phyloP scores from a whole-genome alignment of 30 jellyfish, hydroid and myxozoan species.

The Pseudorhiza aurosa region DNA sequence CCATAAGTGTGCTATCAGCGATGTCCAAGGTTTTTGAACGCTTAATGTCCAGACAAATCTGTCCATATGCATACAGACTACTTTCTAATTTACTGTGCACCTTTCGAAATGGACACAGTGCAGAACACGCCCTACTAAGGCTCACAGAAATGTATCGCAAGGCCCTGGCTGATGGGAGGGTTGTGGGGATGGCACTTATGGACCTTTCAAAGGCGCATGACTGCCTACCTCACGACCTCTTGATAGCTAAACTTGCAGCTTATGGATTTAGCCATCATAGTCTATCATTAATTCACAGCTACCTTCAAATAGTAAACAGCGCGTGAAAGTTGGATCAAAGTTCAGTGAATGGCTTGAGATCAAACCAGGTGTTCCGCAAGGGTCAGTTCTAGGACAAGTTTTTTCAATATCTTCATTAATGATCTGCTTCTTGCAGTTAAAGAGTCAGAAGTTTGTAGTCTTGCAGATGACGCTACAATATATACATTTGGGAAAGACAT shows the following conservation, averaged over 20 bases:
- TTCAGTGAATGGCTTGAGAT: conserved; percentile 51
- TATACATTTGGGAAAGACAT: not conserved
- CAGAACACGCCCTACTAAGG: conserved; percentile 4
- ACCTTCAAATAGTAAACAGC: conserved; percentile 49
- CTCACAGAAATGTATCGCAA: not conserved
- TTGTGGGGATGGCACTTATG: conserved; percentile 53
- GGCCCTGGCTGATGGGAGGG: conserved; percentile 28
- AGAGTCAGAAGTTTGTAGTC: conserved; percentile 36
- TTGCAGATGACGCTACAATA: conserved; percentile 44
- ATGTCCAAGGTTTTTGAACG: no score
- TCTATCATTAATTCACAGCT: conserved; percentile 24
- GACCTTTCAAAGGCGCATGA: conserved; percentile 44
- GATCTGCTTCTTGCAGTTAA: conserved; percentile 27
- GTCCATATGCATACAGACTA: no score
- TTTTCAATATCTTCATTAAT: conserved; percentile 49
- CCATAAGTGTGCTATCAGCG: conserved; percentile 26
- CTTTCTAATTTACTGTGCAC: conserved; percentile 14
- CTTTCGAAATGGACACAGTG: no score
- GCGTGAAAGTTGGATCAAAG: conserved; percentile 17
- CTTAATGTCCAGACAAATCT: no score
- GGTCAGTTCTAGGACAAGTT: conserved; percentile 46
- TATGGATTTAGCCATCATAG: conserved; percentile 26
- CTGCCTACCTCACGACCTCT: conserved; percentile 31
- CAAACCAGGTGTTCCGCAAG: conserved; percentile 55
- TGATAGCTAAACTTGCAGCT: conserved; percentile 40